Base-by-base conservation (phyloP, 1,140 invertebrate species). In the Sycophila sp. region DNA sequence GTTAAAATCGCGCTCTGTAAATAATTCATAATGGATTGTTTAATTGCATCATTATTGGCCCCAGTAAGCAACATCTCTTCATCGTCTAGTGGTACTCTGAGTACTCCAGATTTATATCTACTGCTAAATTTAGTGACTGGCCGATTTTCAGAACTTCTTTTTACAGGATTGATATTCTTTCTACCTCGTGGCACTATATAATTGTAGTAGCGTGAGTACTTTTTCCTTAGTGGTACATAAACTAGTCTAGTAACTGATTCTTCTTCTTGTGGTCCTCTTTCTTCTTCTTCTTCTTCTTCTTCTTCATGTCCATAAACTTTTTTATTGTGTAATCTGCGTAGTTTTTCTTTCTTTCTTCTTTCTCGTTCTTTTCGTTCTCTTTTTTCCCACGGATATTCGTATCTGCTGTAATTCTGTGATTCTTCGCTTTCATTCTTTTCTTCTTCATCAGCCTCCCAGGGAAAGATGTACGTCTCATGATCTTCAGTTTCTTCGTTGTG, bases 301-400 rank as follows among this genome's bases (percentile, higher is more conserved):
- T 75, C 71, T 0, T 73, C 49, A 40, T 15, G 34, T 2, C 69
- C 66, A 11, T 76, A 47, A 30, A 19, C 34, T 5, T 55, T 64
- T 40, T 64, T 47, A 17, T 19, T 22, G 28, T 19, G 30, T 47
- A 45, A 71, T 26, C 45, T 67, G 45, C 34, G 28, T 38, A 32
- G 15, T 24, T 28, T 42, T 34, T 11, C 71, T 72, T 10, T 49
- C 36, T 22, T 45, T 63, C 10, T 19, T 66, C 24, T 30, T 74
- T 68, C 45, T 69, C 8, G 26, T 71, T 51, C 26, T 63, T 40
- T 66, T 40, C 15, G 80, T 34, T 80, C 77, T 59, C 80, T 72
- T 10, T 51, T 79, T 8, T 83, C 82, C 82, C 82, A 83, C 6
- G 82, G 82, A 73, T 72, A 83, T 45, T 83, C 81, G 40, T 78